These are phyloP conservation scores for Myathropa florea DNA, from an alignment of 2,888 invertebrate genomes.

Conservation along the genomic window DNA sequence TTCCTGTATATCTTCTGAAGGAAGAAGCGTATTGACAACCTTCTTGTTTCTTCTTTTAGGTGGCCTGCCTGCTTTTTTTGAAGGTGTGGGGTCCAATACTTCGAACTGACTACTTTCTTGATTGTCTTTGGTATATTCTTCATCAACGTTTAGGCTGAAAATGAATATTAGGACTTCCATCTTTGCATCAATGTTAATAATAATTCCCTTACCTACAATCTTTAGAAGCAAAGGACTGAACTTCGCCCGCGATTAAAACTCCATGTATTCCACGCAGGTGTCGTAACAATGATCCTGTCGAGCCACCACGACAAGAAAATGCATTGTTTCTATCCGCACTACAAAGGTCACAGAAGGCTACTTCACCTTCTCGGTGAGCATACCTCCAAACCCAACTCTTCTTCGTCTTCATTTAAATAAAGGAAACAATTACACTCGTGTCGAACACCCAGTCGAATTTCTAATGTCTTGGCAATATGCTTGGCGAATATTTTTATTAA, in stretches of 20 bases:
- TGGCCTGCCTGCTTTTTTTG: no score
- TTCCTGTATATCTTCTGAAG: no score
- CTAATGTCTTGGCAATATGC: no score
- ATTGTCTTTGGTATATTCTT: not conserved
- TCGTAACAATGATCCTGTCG: not conserved
- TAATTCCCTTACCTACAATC: not conserved
- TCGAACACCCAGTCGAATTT: no score
- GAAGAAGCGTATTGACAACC: no score
- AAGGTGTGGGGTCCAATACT: no score
- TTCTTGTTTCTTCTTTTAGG: no score
- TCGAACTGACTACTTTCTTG: not conserved
- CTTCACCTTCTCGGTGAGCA: slow-evolving; percentile 7
- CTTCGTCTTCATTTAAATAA: not conserved
- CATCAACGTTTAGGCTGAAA: not conserved
- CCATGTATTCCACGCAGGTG: not conserved
- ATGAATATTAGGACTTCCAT: not conserved
- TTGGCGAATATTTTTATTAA: no score
- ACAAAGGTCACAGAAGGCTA: not conserved
- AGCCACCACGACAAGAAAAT: slow-evolving; percentile 5
- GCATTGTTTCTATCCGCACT: no score
- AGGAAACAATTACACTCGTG: no score
- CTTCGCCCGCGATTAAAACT: not conserved
- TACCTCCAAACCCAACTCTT: slow-evolving; percentile 6
- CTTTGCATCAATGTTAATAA: not conserved
- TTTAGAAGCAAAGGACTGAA: not conserved